phyloP scores from a whole-genome alignment of 2,797 vertebrate species.

The Pipistrellus pygmaeus region DNA sequence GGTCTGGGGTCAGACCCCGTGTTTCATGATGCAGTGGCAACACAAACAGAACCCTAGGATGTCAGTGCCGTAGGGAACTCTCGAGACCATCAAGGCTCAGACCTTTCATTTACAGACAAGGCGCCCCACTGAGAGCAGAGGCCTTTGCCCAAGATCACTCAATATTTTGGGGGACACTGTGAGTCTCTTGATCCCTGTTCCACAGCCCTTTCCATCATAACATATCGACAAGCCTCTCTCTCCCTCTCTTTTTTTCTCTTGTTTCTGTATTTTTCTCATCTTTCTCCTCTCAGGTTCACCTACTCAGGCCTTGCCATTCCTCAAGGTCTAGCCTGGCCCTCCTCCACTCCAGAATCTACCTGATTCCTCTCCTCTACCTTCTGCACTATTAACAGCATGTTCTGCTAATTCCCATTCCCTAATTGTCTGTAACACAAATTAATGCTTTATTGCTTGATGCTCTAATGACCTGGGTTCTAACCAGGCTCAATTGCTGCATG shows the following conservation, averaged over 20 bases:
- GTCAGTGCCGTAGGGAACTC: background rate
- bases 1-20: background rate
- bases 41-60: background rate
- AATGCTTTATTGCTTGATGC: conserved; percentile 70
- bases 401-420: conserved; percentile 60
- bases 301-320: background rate
- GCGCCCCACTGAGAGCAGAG: background rate
- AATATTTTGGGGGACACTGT: background rate
- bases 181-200: background rate
- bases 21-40: background rate
- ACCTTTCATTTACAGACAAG: background rate
- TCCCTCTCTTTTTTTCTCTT: background rate
- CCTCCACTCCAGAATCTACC: background rate
- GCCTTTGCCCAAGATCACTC: background rate
- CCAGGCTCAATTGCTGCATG: conserved; percentile 57
- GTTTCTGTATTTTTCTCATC: background rate
- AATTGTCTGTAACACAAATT: conserved; percentile 74
- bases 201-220: background rate
- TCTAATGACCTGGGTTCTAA: conserved; percentile 75
- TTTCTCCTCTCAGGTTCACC: background rate
- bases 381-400: background rate
- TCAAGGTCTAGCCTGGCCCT: background rate
- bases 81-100: background rate
- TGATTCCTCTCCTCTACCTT: background rate
- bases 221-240: background rate